These are phyloP conservation scores for Diabrotica balteata DNA, from an alignment of 2,888 invertebrate genomes.

Conservation along the genomic window DNA sequence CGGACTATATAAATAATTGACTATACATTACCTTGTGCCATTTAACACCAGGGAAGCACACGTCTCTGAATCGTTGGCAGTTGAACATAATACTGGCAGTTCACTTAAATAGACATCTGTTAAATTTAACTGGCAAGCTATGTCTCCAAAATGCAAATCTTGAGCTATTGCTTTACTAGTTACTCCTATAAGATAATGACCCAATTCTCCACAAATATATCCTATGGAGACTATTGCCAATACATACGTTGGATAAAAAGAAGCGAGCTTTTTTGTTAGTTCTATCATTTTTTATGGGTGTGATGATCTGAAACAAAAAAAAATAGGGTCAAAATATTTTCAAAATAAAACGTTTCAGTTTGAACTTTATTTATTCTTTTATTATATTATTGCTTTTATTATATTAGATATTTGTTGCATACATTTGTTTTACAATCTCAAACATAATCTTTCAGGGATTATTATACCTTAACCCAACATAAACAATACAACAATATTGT, in stretches of 20 bases:
- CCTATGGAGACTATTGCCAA: constrained; percentile 81
- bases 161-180: constrained; percentile 87
- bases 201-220: constrained; percentile 85
- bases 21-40: constrained; percentile 62
- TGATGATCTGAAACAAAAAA: constrained; percentile 3
- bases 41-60: constrained; percentile 70
- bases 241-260: constrained; percentile 80
- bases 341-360: not conserved
- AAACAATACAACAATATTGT: too few species aligned
- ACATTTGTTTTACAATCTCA: too few species aligned
- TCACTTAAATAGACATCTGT: constrained; percentile 64
- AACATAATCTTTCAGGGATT: too few species aligned
- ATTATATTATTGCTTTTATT: too few species aligned
- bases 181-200: constrained; percentile 88
- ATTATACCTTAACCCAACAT: too few species aligned
- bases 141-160: constrained; percentile 86
- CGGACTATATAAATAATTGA: too few species aligned
- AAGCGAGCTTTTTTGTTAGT: constrained; percentile 67
- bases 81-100: constrained; percentile 65
- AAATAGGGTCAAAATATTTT: not conserved
- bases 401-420: too few species aligned
- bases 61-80: constrained; percentile 64
- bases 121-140: constrained; percentile 80
- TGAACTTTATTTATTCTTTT: not conserved
- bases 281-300: constrained; percentile 40